Evolutionary conservation across 2,888 invertebrate genomes (phyloP), one percentile per base, ranked within the genome.

Genomic region (Philopedon plagiatum): DNA sequence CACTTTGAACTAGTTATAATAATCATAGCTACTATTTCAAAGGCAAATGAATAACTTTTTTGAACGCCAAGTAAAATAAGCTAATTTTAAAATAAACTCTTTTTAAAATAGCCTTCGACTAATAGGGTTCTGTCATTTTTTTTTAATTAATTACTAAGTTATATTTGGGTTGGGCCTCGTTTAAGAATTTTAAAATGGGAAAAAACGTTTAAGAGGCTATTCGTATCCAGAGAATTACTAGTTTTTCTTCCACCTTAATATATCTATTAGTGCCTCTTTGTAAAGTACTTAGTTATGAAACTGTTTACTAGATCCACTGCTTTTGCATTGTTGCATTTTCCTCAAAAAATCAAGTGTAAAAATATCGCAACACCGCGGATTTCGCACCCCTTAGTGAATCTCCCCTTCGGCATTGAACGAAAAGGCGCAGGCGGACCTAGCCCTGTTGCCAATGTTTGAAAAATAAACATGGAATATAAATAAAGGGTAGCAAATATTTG

Each of bases 371-470:
- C 66, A 19, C 19, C 29, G 66, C 51, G 23, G 71, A 32, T 71
- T 74, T 74, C 74, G 57, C 74, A 74, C 51, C 74, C 74, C 74
- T 61, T 46, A 63, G 64, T 67, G 67, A 60, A 74, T 71, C 63
- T 74, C 68, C 71, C 74, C 67, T 41, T 60, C 68, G 71, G 64
- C 67, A 74, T 68, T 64, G 74, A 74, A 64, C 71, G 67, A 67
- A 71, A 71, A 67, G 67, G 71, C 71, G 74, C 74, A 65, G 68
- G 74, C 71, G 74, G 68, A 71, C 54, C 21, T 29, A 64, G 46
- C 74, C 15, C 11, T 51, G 71, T 74, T 74, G 74, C 74, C 74
- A 44, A 37, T 62, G 29, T 70, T 54, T 39, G 11, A 69, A 65
- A 70, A 61, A 61, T 44, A 44, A 29, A 41, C 18, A 11, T 41